Evolutionary conservation across 2,888 invertebrate species (phyloP).

Genomic region (Phlogophora meticulosa): DNA sequence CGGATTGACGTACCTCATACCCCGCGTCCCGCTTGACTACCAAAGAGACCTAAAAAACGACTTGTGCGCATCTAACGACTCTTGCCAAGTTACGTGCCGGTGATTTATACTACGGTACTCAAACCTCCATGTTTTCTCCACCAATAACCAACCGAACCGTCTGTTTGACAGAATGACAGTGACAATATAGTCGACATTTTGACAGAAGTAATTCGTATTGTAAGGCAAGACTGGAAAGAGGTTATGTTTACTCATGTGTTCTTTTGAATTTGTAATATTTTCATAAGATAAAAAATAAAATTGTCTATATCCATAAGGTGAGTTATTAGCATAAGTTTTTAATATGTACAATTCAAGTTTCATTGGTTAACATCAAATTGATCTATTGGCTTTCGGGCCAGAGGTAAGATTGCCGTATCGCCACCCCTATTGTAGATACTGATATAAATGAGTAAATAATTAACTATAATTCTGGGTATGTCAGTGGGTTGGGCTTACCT

Average conservation of each 20-base stretch:
- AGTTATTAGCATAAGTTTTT: not conserved
- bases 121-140: too few species aligned
- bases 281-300: not conserved
- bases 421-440: not conserved
- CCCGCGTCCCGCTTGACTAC: too few species aligned
- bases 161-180: too few species aligned
- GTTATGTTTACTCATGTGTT: slow-evolving; percentile 56
- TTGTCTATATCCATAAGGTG: not conserved
- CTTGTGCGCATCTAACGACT: too few species aligned
- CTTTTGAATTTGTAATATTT: slow-evolving; percentile 1
- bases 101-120: too few species aligned
- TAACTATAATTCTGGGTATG: slow-evolving; percentile 3
- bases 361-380: not conserved
- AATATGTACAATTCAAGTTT: not conserved
- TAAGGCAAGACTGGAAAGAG: slow-evolving; percentile 15
- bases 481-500: not conserved
- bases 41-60: too few species aligned
- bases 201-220: not conserved
- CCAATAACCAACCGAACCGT: too few species aligned
- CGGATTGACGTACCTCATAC: too few species aligned
- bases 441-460: not conserved
- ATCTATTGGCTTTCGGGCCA: too few species aligned
- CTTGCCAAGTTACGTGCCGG: too few species aligned
- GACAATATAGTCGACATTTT: not conserved
- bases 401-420: not conserved